A percentile compares a stretch with the other conserved stretches of the same genome.
phyloP scores from a whole-genome alignment of 2,888 invertebrate species.

The Amiota minor region DNA sequence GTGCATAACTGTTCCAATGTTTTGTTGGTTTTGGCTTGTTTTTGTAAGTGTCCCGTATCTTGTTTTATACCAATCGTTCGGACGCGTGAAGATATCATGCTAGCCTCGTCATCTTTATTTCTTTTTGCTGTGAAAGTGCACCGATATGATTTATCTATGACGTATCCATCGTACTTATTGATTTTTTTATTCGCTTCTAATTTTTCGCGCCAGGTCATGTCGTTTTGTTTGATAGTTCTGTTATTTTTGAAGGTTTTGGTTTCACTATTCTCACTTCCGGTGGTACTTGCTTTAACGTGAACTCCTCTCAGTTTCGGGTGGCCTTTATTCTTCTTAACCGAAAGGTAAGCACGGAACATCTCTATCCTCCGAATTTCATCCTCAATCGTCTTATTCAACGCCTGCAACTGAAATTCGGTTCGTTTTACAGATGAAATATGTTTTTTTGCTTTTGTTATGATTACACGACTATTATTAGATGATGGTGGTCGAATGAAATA shows the following conservation, averaged over 20 bases:
- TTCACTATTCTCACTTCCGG: neutral
- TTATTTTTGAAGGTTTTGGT: neutral
- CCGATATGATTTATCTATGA: neutral
- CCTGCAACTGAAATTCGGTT: constrained; percentile 4
- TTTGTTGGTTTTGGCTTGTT: neutral
- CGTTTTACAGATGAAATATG: neutral
- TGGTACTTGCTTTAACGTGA: neutral
- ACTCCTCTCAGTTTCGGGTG: too few species aligned
- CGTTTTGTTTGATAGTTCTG: neutral
- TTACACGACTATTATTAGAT: too few species aligned
- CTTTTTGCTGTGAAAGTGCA: neutral
- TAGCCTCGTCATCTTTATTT: too few species aligned
- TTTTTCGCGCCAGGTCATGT: constrained; percentile 2
- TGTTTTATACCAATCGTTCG: neutral
- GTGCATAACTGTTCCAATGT: neutral
- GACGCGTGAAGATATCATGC: neutral
- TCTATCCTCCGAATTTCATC: neutral
- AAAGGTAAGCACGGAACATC: neutral
- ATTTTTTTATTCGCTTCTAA: neutral
- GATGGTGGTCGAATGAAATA: too few species aligned
- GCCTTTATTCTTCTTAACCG: too few species aligned
- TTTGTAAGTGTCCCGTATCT: neutral
- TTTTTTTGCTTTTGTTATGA: too few species aligned
- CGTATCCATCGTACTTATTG: neutral
- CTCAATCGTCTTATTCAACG: constrained; percentile 7